Evolutionary conservation across 2,888 invertebrate genomes (phyloP), one percentile per base, ranked within the genome.

Genomic region (Limulus polyphemus): DNA sequence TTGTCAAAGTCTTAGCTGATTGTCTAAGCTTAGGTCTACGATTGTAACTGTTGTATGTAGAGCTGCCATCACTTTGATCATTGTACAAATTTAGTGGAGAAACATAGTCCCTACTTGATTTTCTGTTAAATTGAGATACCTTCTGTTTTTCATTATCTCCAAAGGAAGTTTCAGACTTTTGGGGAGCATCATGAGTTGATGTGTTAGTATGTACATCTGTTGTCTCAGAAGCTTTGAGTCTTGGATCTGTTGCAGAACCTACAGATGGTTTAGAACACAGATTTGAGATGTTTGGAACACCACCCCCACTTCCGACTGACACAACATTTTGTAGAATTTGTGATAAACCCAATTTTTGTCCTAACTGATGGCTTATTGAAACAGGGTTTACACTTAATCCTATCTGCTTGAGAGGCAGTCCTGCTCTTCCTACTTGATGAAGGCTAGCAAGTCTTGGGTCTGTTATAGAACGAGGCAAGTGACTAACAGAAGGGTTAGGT

Each of bases 51-150:
- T 71, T 73, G 59, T 73, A 74, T 16, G 70, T 68, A 47, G 66
- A 65, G n/a, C 47, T 61, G 46, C 61, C 66, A 32, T 69, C 70
- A 11, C 65, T 62, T 50, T 67, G 67, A 48, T 69, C 69, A 60
- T 69, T 69, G 46, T 72, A 66, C 55, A 64, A 65, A 55, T 73
- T 73, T 17, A 75, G 67, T 9, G 76, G 75, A 11, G 75, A 75
- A 63, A 71, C 73, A 62, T 74, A 75, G 52, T 75, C 75, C 71
- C 75, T 73, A 60, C 71, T 74, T 57, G 69, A 69, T 65, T 73
- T 74, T 17, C 73, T 68, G 58, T 63, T 67, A 55, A 61, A 58
- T 57, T 61, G 62, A 63, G 70, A 73, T 68, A 59, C 58, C 47
- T 61, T 64, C 47, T 60, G 62, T 51, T 65, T 63, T 13, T 56